These are phyloP conservation scores for Biston betularia DNA, from an alignment of 2,888 invertebrate species.

Conservation along the genomic window DNA sequence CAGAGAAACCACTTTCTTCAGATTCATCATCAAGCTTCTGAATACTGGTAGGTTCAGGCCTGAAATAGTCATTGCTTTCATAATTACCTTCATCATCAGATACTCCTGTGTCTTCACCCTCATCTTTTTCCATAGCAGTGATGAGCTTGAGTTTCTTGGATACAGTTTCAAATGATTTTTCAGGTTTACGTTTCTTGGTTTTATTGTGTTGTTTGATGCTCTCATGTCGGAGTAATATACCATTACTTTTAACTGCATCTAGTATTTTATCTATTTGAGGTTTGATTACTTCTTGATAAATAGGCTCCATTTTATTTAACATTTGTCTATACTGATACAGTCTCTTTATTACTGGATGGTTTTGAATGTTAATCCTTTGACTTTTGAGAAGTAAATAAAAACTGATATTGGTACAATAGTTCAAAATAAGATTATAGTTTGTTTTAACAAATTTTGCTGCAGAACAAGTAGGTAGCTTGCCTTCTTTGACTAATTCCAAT, in stretches of 20 bases:
- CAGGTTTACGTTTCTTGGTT: constrained; percentile 68
- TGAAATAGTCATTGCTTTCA: constrained; percentile 73
- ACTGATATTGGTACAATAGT: constrained; percentile 94
- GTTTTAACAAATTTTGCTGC: constrained; percentile 90
- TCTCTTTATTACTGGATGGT: constrained; percentile 96
- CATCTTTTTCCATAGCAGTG: constrained; percentile 70
- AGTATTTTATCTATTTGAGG: constrained; percentile 89
- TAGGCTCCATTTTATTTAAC: constrained; percentile 90
- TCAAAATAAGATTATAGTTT: constrained; percentile 89
- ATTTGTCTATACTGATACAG: constrained; percentile 93
- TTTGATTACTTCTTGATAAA: constrained; percentile 89
- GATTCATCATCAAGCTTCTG: constrained; percentile 68
- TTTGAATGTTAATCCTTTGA: constrained; percentile 89
- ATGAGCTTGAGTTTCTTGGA: constrained; percentile 77
- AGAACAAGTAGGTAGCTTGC: constrained; percentile 87
- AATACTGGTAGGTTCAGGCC: constrained; percentile 45
- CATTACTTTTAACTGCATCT: constrained; percentile 79
- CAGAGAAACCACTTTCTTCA: constrained; percentile 78
- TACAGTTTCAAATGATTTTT: constrained; percentile 58
- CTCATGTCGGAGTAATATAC: constrained; percentile 58
- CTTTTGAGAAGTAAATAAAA: constrained; percentile 95
- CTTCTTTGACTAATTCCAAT: constrained; percentile 86
- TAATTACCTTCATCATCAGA: constrained; percentile 77
- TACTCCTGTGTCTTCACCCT: constrained; percentile 77
- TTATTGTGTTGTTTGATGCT: constrained; percentile 36